Evolutionary conservation across 2,797 vertebrate species (phyloP).

Genomic region (Parauchenoglanis ngamensis): DNA sequence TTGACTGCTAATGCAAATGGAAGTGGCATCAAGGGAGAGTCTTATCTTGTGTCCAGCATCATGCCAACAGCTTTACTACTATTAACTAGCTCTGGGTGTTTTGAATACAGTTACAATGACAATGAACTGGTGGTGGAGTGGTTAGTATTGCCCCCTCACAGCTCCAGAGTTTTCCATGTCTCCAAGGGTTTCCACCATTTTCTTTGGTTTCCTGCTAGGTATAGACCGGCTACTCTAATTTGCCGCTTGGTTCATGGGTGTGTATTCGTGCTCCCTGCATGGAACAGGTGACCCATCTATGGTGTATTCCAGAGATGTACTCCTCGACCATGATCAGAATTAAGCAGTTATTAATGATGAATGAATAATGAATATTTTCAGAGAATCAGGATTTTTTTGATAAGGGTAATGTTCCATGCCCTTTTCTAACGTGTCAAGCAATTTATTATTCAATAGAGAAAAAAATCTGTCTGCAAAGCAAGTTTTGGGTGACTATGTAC

Average conservation of each 20-base stretch:
- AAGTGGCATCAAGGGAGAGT: neutral
- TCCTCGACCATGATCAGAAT: neutral
- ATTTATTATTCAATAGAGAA: slow-evolving; percentile 8
- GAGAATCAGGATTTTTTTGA: neutral
- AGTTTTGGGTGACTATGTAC: neutral
- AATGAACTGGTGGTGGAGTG: neutral
- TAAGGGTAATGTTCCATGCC: neutral
- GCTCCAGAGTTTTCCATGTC: slow-evolving; percentile 2
- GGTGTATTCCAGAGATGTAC: neutral
- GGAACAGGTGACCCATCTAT: neutral
- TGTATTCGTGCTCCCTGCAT: neutral
- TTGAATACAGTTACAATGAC: neutral
- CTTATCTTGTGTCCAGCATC: neutral
- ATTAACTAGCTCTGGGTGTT: neutral
- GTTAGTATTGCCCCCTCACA: neutral
- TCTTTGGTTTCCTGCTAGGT: neutral
- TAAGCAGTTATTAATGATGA: neutral
- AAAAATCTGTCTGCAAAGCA: neutral
- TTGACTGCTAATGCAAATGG: neutral
- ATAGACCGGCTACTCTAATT: neutral
- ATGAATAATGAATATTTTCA: neutral
- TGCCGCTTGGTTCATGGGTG: neutral
- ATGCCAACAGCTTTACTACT: neutral
- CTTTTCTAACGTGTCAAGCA: neutral
- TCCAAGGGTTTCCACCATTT: neutral